Base-by-base conservation (phyloP, 1,140 invertebrate genomes). In the Drosophila malerkotliana region DNA sequence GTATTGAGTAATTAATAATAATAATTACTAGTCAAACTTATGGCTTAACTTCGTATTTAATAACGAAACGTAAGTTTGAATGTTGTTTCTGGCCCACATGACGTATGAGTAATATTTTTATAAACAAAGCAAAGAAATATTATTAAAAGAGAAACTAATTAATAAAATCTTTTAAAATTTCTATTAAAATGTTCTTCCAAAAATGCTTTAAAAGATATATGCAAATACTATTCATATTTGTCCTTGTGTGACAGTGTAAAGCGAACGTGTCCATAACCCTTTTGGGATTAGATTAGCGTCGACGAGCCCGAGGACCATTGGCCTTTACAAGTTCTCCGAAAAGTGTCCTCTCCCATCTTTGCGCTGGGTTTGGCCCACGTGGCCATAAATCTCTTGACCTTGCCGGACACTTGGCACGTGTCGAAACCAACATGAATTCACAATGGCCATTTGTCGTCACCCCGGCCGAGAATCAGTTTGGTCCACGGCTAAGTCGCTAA, bases 351-450 rank as follows among this genome's bases (percentile, higher is more conserved):
- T 51, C 37, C 24, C 18, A 37, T 1, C 6, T 0, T 4, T 1
- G 26, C 6, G 6, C 26, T 6, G 6, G 26, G 26, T 6, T 0
- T n/a, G 8, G 8, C 5, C 26, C 32, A 41, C 9, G 8, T 28
- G 26, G 41, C 37, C 39, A 55, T 56, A 41, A 57, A 57, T 69
- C 64, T 57, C 44, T 69, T 57, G 52, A 71, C 63, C 67, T 69
- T 71, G 26, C 51, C 37, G 52, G 51, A 37, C 60, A 45, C 30
- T n/a, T 48, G 80, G 62, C 81, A 83, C 77, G 80, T 85, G 81
- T 85, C 81, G 80, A 61, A 75, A 71, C 61, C 61, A 69, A 56
- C 80, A 83, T 83, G 80, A 83, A 83, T 83, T 84, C 80, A 73
- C 81, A 83, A 83, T 85, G 78, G 39, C 62, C 59, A 80, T 72